phyloP scores from a whole-genome alignment of 2,113 vertebrate genomes.

The Geococcyx californianus region DNA sequence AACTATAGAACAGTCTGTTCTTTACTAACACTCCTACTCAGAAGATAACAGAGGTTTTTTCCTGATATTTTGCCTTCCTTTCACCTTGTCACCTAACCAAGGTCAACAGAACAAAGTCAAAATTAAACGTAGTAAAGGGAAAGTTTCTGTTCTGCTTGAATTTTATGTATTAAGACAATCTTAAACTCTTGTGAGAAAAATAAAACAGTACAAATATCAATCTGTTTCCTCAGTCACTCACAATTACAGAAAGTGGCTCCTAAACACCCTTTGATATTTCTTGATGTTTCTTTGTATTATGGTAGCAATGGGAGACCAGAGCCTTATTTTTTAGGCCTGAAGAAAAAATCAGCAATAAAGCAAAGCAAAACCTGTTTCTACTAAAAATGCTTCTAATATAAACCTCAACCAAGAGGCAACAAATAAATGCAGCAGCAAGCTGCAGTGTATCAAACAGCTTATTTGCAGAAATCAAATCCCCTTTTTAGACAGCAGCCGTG shows the following conservation, averaged over 20 bases:
- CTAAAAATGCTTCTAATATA: background rate
- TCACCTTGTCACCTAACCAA: slow-evolving; percentile 21
- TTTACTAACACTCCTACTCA: background rate
- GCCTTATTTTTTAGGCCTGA: background rate
- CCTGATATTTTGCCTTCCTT: background rate
- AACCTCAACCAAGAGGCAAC: background rate
- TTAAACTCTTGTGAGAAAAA: background rate
- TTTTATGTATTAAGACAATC: slow-evolving; percentile 34
- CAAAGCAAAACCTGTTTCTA: background rate
- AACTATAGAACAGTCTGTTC: background rate
- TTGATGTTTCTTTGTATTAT: background rate
- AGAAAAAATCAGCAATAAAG: background rate
- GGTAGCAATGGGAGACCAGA: background rate
- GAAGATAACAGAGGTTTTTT: background rate
- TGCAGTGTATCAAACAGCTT: background rate
- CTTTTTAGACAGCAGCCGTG: background rate
- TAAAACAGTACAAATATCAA: background rate
- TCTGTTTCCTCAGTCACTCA: slow-evolving; percentile 21
- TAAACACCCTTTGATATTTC: slow-evolving; percentile 8
- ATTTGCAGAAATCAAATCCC: background rate
- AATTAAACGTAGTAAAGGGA: background rate
- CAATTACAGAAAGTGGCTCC: background rate
- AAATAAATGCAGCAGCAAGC: background rate
- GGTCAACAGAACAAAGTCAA: slow-evolving; percentile 1
- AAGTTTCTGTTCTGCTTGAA: background rate